phyloP scores from a whole-genome alignment of 1,140 invertebrate species.

The Sitobion miscanthi region DNA sequence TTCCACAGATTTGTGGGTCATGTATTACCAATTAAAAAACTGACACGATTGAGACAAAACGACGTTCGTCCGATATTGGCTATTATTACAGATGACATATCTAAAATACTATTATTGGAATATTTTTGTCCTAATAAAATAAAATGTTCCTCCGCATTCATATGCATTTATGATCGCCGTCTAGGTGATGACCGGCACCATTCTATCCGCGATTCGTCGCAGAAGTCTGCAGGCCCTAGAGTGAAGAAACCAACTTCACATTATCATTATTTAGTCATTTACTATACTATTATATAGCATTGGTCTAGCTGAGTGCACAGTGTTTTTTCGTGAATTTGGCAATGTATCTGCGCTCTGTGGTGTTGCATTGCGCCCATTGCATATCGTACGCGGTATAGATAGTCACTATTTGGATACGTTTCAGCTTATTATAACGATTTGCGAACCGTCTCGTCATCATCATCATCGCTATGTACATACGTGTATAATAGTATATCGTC shows the following conservation, averaged over 20 bases:
- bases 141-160: too few relatives aligned
- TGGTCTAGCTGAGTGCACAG: not conserved
- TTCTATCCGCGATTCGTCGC: too few relatives aligned
- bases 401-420: not conserved
- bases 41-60: not conserved
- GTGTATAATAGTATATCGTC: not conserved
- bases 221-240: too few relatives aligned
- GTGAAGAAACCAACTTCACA: not conserved
- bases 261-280: too few relatives aligned
- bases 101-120: not conserved
- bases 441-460: not conserved
- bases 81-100: not conserved
- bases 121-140: not conserved
- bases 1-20: not conserved
- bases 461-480: not conserved
- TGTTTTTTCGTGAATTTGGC: not conserved
- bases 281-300: not conserved
- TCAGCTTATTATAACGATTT: conserved; percentile 17
- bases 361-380: not conserved
- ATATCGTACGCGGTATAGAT: not conserved
- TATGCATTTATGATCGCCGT: too few relatives aligned
- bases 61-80: not conserved
- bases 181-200: too few relatives aligned
- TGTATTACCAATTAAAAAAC: not conserved
- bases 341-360: not conserved